Evolutionary conservation across 2,113 vertebrate genomes (phyloP), one percentile per base, ranked within the genome.

Genomic region (Grallaria varia): DNA sequence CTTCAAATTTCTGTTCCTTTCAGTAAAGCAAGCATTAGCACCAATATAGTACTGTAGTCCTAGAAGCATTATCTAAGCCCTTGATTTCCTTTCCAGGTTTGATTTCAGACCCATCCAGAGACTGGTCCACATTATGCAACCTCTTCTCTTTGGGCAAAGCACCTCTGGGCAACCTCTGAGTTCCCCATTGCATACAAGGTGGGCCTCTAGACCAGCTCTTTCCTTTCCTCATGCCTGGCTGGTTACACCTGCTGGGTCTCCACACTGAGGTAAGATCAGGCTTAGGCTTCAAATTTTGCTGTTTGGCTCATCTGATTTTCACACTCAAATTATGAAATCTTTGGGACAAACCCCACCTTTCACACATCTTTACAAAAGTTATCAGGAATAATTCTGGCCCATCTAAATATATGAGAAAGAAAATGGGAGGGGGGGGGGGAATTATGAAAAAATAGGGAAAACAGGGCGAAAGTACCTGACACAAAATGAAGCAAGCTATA

Each of bases 361-460:
- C 1, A 0, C 20, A 73, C 10, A 78, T 40, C 64, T 30, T 62
- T 39, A 62, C 17, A 63, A 33, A 74, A 82, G 42, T 30, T 44
- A 63, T 7, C 25, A 50, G 24, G 35, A 85, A 66, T 56, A 76
- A 66, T n/a, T 71, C n/a, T 49, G 50, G n/a, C 30, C 63, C 42
- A 35, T n/a, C n/a, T n/a, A n/a, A n/a, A n/a, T n/a, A n/a, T 59
- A 47, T 6, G 4, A 45, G 14, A 4, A 64, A 72, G 84, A 47
- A 9, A 27, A 1, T 3, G 28, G 53, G 33, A 14, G 25, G 2
- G 20, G 39, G 7, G 19, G 13, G 19, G 2, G 35, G 2, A 49
- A 44, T 37, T 27, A 42, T 21, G 27, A 18, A 12, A 49, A 56
- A 68, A 64, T 3, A 15, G 2, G 2, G 33, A 3, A n/a, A 42